phyloP scores from a whole-genome alignment of 2,888 invertebrate species.

The Galeopsomyia nigrocyanea region DNA sequence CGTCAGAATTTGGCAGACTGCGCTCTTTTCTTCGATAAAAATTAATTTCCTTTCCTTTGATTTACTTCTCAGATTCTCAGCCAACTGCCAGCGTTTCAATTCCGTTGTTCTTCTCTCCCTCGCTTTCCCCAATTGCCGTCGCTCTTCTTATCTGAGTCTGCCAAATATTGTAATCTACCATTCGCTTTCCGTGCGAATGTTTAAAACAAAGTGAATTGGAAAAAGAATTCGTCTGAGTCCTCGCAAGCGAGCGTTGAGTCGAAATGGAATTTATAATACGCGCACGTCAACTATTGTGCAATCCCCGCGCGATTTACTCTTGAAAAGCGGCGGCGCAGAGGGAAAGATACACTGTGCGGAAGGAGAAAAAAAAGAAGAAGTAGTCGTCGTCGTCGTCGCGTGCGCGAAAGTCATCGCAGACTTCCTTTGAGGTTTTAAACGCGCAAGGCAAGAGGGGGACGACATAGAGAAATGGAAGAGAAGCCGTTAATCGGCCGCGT shows the following conservation, averaged over 20 bases:
- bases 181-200: too few relatives aligned
- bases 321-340: conserved; percentile 23
- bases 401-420: conserved; percentile 32
- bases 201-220: too few relatives aligned
- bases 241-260: not conserved
- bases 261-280: conserved; percentile 36
- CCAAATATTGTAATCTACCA: conserved; percentile 20
- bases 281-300: conserved; percentile 17
- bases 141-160: conserved; percentile 23
- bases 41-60: conserved; percentile 63
- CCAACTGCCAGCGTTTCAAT: conserved; percentile 58
- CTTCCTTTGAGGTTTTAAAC: conserved; percentile 33
- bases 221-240: not conserved
- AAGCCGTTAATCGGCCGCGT: conserved; percentile 22
- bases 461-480: conserved; percentile 10
- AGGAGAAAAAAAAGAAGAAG: not conserved
- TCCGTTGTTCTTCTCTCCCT: conserved; percentile 50
- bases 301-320: conserved; percentile 20
- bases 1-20: conserved; percentile 27
- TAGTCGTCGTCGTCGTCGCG: not conserved
- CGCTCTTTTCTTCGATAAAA: conserved; percentile 55
- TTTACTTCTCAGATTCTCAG: conserved; percentile 58
- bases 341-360: conserved; percentile 15
- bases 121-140: conserved; percentile 28
- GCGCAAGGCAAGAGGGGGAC: not conserved